Percentiles rank a stretch among this genome's conserved stretches.
phyloP scores from a whole-genome alignment of 2,113 vertebrate genomes.

The Heliornis fulica region DNA sequence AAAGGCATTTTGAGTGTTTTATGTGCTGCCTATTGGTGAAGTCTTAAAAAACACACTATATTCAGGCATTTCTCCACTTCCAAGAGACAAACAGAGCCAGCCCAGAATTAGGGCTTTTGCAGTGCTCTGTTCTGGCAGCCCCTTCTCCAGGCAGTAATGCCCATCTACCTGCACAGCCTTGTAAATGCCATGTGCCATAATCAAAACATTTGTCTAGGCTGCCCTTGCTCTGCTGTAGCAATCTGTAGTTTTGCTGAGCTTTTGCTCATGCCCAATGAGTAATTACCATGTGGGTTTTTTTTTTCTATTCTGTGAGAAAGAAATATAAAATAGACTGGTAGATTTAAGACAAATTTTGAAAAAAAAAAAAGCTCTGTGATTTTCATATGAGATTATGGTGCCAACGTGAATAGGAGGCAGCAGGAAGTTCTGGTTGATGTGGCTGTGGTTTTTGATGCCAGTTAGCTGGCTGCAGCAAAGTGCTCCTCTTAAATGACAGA shows the following conservation, averaged over 20 bases:
- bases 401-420: rapidly evolving
- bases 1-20: constrained; percentile 32
- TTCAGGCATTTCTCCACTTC: constrained; percentile 35
- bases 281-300: not conserved
- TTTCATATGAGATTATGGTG: not conserved
- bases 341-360: not conserved
- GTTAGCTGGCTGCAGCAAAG: not conserved
- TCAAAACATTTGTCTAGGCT: not conserved
- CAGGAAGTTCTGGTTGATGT: not conserved
- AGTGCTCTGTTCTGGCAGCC: rapidly evolving
- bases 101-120: not conserved
- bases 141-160: rapidly evolving
- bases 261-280: not conserved
- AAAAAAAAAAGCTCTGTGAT: not conserved
- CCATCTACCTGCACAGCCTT: not conserved
- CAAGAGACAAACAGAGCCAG: not conserved
- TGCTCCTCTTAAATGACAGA: not conserved
- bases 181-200: rapidly evolving
- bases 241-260: not conserved
- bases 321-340: not conserved
- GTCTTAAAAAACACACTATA: not conserved
- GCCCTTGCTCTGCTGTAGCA: not conserved
- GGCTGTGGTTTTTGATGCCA: not conserved
- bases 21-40: constrained; percentile 51
- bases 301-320: not conserved